Evolutionary conservation across 2,797 vertebrate species (phyloP), one percentile per base, ranked within the genome.

Genomic region (Sarcophilus harrisii): DNA sequence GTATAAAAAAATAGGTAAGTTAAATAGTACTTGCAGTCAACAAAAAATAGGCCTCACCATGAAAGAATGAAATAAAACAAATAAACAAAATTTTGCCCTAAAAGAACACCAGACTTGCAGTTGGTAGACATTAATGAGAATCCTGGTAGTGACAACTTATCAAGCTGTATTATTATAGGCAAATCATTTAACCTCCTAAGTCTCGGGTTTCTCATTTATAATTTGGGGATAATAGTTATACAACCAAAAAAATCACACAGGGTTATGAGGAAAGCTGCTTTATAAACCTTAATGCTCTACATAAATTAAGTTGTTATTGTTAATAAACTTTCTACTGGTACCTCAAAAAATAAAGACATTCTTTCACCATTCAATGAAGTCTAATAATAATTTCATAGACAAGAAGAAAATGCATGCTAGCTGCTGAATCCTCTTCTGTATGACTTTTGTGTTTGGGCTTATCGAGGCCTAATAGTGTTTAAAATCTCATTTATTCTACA

Each of bases 401-500:
- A 11, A 57, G 10, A 45, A 16, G 30, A 4, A 38, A 55, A n/a
- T 4, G 1, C 16, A 0, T 1, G 2, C 16, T 57, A 29, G 49
- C 5, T 90, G 57, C 93, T 55, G 92, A 45, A 49, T 90, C 57
- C 29, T 10, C 3, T 58, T 81, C 59, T 30, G 2, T 9, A 0
- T 62, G 87, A 21, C 91, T 93, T 92, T n/a, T 89, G 29, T n/a
- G 0, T 4, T 91, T 92, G 92, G 93, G 94, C 92, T 97, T 92
- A 73, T 59, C 0, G 10, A 95, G 93, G 92, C 92, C 92, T 57
- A 1, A 57, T 92, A 32, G 0, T 90, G 97, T 97, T 96, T 94
- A 60, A 90, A 94, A 59, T 57, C 90, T 92, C 90, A 45, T 96
- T 96, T 95, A 90, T 92, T 96, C 28, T 24, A 14, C 28, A 1